A percentile compares a stretch with the other conserved stretches of the same genome.
Evolutionary conservation across 1,140 invertebrate genomes (phyloP).

Genomic region (Stegodyphus dumicola): DNA sequence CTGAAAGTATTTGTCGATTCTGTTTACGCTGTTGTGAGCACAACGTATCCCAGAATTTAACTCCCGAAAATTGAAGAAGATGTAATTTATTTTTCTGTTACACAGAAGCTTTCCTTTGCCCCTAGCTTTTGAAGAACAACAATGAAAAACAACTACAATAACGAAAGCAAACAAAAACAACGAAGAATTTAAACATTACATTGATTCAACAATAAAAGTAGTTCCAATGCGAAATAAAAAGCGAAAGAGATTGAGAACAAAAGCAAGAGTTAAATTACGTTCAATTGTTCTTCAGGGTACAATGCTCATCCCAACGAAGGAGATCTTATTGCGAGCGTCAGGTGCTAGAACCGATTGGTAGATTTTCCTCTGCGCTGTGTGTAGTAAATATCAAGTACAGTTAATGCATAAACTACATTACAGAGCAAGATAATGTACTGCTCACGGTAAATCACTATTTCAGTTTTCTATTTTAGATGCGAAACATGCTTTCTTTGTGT

Average conservation of each 20-base stretch:
- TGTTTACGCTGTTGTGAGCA: conserved; percentile 38
- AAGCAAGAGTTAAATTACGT: not conserved
- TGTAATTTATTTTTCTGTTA: conserved; percentile 42
- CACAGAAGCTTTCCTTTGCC: not conserved
- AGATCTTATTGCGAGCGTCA: not conserved
- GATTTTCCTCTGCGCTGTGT: too few relatives aligned
- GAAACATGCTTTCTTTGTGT: too few relatives aligned
- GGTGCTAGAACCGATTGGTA: too few relatives aligned
- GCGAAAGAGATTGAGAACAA: not conserved
- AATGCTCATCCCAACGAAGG: not conserved
- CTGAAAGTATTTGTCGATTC: conserved; percentile 37
- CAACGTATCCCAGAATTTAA: conserved; percentile 23
- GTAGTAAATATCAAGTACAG: too few relatives aligned
- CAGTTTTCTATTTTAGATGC: too few relatives aligned
- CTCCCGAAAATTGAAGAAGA: conserved; percentile 46
- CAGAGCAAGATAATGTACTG: too few relatives aligned
- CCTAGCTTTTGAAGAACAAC: not conserved
- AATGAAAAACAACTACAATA: not conserved
- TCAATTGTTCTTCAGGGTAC: not conserved
- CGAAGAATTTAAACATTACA: conserved; percentile 15
- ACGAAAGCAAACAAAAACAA: not conserved
- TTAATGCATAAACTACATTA: too few relatives aligned
- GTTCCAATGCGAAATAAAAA: not conserved
- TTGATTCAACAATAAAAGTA: conserved; percentile 11
- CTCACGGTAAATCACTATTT: too few relatives aligned